Base-by-base conservation (phyloP, 2,888 invertebrate genomes). In the Pseudococcus longispinus region DNA sequence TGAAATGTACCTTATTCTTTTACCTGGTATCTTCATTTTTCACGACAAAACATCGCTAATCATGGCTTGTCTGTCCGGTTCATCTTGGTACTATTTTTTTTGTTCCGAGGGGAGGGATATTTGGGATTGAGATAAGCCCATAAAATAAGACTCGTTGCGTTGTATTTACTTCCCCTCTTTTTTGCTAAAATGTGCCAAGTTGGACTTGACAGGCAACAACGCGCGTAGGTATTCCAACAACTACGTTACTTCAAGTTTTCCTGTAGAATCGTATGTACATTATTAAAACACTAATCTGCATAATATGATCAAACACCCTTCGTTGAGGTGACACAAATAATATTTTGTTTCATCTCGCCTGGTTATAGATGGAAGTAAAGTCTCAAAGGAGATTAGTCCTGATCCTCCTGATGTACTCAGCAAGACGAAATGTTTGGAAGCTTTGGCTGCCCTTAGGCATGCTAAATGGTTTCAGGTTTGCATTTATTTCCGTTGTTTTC, bases 401-500 rank as follows among this genome's bases (percentile, higher is more conserved):
- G 87, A 88, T 87, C 87, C 84, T 85, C 87, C 87, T 85, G 87
- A 87, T 93, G 95, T 97, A 92, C 96, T 99, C 93, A 97, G 98
- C 94, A 97, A 97, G 94, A 96, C 97, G 94, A 98, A 98, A 94
- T 99, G 99, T 95, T 96, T 99, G 94, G 96, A 98, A 94, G 98
- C 99, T 93, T 96, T 99, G 93, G 98, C 99, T 93, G 97, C 97
- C 93, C 96, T 99, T 93, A 97, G 99, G 94, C 98, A 98, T 95
- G 97, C 98, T 94, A 99, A 99, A 94, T 99, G 99, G 98, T 99
- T 99, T 96, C 98, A 99, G 97, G 98, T 98, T 88, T 88, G 88
- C 88, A 87, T 88, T 60, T 87, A 88, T 88, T 87, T 87, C 88
- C 87, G 84, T 88, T 60, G 84, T 88, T 60, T 85, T 87, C 84